Evolutionary conservation across 1,140 invertebrate species (phyloP), one percentile per base, ranked within the genome.

Genomic region (Coenobita brevimanus): DNA sequence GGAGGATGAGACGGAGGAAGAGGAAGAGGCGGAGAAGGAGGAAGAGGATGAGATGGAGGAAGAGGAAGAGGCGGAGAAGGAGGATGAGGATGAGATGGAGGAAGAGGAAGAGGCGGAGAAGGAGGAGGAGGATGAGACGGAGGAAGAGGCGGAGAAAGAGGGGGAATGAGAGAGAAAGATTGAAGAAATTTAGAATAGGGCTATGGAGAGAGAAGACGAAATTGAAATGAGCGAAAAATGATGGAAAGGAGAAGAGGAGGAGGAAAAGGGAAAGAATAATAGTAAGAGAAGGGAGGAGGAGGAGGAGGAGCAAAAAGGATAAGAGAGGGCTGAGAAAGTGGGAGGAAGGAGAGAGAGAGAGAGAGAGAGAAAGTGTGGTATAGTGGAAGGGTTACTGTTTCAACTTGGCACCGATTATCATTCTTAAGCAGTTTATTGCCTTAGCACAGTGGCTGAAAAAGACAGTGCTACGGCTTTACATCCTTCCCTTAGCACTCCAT

Each of bases 341-440:
- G n/a, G n/a, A n/a, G n/a, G 73, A 78, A 36, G 6, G 71, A 75
- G 71, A 75, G 71, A 75, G 71, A 8, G 30, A 75, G 71, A 33
- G 71, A 75, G 38, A 41, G 71, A 75, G 71, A 75, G 73, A 78
- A 50, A 78, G 36, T 43, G 43, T 43, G 73, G 24, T 36, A 78
- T 43, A 41, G 30, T 21, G 24, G 50, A n/a, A 50, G 41, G 17
- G 24, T n/a, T 36, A 3, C 30, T 43, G 38, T 78, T 21, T 46
- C 30, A n/a, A n/a, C n/a, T n/a, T n/a, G n/a, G n/a, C n/a, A n/a
- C n/a, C n/a, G n/a, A n/a, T n/a, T n/a, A n/a, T n/a, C n/a, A n/a
- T n/a, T n/a, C n/a, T n/a, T n/a, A n/a, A n/a, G n/a, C n/a, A n/a
- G n/a, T n/a, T n/a, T n/a, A n/a, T n/a, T n/a, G n/a, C n/a, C n/a